Conservation (phyloP, 2,888 invertebrate genomes). For the Chymomyza fuscimana region DNA sequence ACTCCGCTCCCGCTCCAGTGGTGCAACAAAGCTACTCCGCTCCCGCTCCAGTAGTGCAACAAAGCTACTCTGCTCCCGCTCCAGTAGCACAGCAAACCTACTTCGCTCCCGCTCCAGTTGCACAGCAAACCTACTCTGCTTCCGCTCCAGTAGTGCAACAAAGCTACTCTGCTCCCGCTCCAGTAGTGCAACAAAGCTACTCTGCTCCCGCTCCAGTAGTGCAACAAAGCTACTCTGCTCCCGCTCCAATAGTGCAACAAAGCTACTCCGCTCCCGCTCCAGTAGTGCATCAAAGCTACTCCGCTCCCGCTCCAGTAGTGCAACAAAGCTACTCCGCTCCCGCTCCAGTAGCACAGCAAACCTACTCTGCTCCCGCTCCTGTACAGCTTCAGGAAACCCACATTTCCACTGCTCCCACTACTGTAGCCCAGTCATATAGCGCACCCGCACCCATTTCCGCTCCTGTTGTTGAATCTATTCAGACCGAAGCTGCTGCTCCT, state of each 20-base stretch:
- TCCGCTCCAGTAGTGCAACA: conserved; percentile 27
- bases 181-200: conserved; percentile 32
- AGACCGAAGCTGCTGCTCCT: conserved; percentile 4
- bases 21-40: conserved; percentile 29
- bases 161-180: conserved; percentile 30
- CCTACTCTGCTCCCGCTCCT: conserved; percentile 21
- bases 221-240: conserved; percentile 31
- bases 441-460: conserved; percentile 13
- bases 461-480: conserved; percentile 9
- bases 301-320: conserved; percentile 13
- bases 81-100: conserved; percentile 19
- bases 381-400: conserved; percentile 19
- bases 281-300: conserved; percentile 12
- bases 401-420: conserved; percentile 23
- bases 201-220: conserved; percentile 25
- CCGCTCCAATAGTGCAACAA: conserved; percentile 27
- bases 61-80: conserved; percentile 34
- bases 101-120: conserved; percentile 14
- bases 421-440: conserved; percentile 2
- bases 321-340: conserved; percentile 27
- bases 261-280: conserved; percentile 34
- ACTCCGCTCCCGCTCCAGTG: conserved; percentile 12
- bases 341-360: conserved; percentile 10
- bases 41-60: conserved; percentile 27
- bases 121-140: conserved; percentile 23